Evolutionary conservation across 2,888 invertebrate species (phyloP).

Genomic region (Cryptus armator): DNA sequence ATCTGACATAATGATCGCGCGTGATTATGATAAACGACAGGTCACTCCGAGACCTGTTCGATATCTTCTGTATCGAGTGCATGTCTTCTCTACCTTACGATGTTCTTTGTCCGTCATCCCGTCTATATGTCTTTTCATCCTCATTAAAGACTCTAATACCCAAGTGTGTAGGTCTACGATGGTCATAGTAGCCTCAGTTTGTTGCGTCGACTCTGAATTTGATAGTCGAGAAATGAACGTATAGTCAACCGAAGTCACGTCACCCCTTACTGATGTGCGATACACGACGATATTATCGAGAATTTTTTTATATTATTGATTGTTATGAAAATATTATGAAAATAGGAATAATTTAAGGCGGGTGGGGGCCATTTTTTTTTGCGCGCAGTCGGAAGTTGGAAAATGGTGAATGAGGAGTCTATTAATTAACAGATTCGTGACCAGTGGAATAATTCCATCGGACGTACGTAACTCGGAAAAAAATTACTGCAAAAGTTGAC

Average conservation of each 20-base stretch:
- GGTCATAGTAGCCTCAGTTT: neutral
- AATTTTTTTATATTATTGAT: neutral
- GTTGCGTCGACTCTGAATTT: neutral
- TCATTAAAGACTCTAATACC: constrained; percentile 63
- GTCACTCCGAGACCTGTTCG: constrained; percentile 48
- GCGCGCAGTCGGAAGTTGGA: too few relatives aligned
- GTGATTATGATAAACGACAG: constrained; percentile 73
- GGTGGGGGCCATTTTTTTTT: neutral
- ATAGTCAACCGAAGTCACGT: neutral
- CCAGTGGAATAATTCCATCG: too few relatives aligned
- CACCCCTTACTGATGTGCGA: neutral
- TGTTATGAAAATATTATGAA: neutral
- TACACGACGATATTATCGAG: neutral
- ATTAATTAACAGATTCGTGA: too few relatives aligned
- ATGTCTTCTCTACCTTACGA: constrained; percentile 15
- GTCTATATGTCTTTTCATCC: constrained; percentile 28
- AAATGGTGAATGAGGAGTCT: too few relatives aligned
- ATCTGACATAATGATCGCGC: constrained; percentile 70
- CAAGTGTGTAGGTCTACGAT: neutral
- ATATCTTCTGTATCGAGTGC: constrained; percentile 48
- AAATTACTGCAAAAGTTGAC: too few relatives aligned
- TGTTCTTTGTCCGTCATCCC: constrained; percentile 13
- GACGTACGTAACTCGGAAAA: too few relatives aligned
- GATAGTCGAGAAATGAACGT: neutral
- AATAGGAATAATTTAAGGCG: neutral